Evolutionary conservation across 2,113 vertebrate species (phyloP).

Genomic region (Apus apus): DNA sequence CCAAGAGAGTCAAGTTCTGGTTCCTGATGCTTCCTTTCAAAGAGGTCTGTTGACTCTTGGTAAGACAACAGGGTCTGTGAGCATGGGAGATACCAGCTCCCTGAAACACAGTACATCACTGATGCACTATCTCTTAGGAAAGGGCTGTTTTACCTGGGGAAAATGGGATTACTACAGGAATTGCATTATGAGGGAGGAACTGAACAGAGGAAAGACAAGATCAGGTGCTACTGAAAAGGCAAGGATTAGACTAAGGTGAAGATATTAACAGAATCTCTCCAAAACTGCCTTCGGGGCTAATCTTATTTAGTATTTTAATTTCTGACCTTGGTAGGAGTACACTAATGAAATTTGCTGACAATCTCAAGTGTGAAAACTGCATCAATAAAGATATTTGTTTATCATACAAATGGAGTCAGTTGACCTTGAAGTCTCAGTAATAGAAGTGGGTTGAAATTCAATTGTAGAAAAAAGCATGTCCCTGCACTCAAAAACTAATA

Average conservation of each 20-base stretch:
- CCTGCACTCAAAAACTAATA: not conserved
- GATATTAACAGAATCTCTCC: slow-evolving; percentile 4
- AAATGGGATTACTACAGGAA: not conserved
- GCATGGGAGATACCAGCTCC: not conserved
- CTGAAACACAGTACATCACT: not conserved
- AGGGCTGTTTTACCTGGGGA: not conserved
- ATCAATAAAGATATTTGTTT: slow-evolving; percentile 19
- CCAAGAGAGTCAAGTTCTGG: not conserved
- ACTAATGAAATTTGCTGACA: slow-evolving; percentile 51
- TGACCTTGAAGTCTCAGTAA: slow-evolving; percentile 20
- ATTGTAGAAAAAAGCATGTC: not conserved
- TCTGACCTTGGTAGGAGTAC: slow-evolving; percentile 21
- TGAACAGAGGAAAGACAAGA: not conserved
- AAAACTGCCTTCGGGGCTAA: slow-evolving; percentile 23
- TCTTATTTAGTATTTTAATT: slow-evolving; percentile 60
- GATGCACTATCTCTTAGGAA: not conserved
- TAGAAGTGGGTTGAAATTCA: not conserved
- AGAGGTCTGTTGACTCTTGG: not conserved
- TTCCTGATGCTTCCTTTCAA: not conserved
- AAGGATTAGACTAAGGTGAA: not conserved
- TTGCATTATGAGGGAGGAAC: not conserved
- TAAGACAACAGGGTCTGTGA: not conserved
- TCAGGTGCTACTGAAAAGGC: not conserved
- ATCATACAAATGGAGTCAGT: not conserved
- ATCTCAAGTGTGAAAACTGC: slow-evolving; percentile 17